Evolutionary conservation across 2,797 vertebrate species (phyloP), one percentile per base, ranked within the genome.

Genomic region (Hyperoplus lanceolatus): DNA sequence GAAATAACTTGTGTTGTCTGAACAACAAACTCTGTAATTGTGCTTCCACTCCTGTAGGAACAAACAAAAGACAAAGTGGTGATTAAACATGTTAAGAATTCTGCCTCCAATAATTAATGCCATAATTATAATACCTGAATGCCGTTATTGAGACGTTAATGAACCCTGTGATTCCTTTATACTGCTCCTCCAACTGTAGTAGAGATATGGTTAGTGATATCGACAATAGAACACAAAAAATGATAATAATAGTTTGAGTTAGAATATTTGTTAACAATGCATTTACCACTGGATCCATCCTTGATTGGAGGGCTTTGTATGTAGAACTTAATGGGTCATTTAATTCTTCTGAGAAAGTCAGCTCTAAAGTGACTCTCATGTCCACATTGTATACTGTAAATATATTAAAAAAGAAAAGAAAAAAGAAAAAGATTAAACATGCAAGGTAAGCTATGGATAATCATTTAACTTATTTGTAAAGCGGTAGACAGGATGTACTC

Each of bases 11-110:
- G 1, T 49, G 51, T 80, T 21, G 92, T 77, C 53, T 6, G 39
- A 61, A 97, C 18, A 58, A 73, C 61, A 14, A 91, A 96, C 1
- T 76, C 55, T 81, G 93, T 90, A 50, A 93, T 56, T 70, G 96
- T 64, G 63, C 96, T 97, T 82, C 97, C 97, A 18, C 59, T 11
- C 38, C 97, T 98, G 87, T 67, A 74, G 80, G 83, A 49, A 87
- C 1, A 80, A 63, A 77, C 2, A 73, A 43, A 41, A 16, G 4
- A 5, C 21, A 63, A 16, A 38, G 13, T 45, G 42, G 1, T 59
- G 3, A 64, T 53, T 36, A 60, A 57, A 41, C 68, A 70, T 60
- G 1, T 0, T 6, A 38, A 8, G 41, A 53, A 29, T 49, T 7
- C 3, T 10, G 1, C 16, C 9, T 61, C 0, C 6, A 48, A 38